These are phyloP conservation scores for Tribolium madens DNA, from an alignment of 1,140 invertebrate species.

Conservation along the genomic window DNA sequence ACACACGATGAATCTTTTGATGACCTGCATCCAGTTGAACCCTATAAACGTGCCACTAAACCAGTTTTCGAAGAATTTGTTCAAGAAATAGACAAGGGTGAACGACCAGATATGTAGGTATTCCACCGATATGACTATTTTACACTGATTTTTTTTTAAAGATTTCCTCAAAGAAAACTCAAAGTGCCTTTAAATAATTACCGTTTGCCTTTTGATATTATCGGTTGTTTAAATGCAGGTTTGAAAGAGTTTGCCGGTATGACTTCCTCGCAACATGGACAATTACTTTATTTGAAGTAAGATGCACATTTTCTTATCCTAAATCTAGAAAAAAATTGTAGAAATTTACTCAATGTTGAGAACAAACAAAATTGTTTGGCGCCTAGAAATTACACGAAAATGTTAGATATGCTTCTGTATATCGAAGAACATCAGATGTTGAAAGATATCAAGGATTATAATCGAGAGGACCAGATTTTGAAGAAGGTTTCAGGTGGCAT, in stretches of 20 bases:
- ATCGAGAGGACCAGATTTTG: slow-evolving; percentile 62
- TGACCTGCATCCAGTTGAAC: slow-evolving; percentile 1
- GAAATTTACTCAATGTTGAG: background rate
- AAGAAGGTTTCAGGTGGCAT: slow-evolving; percentile 66
- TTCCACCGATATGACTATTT: background rate
- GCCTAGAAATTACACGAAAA: slow-evolving; percentile 69
- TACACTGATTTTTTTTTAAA: background rate
- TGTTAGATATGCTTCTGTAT: slow-evolving; percentile 77
- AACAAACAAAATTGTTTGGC: slow-evolving; percentile 20
- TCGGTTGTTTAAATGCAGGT: background rate
- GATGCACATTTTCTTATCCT: too few relatives aligned
- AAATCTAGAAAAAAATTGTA: background rate
- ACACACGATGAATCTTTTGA: slow-evolving; percentile 9
- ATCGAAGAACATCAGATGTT: slow-evolving; percentile 80
- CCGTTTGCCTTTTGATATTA: background rate
- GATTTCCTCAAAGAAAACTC: background rate
- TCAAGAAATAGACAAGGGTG: background rate
- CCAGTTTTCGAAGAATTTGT: background rate
- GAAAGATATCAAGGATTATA: slow-evolving; percentile 75
- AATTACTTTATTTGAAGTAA: background rate
- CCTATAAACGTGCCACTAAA: background rate
- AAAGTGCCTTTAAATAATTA: background rate
- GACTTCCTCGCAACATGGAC: background rate
- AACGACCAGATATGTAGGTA: background rate
- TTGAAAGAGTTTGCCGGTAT: background rate